A percentile compares a stretch with the other conserved stretches of the same genome.
Conservation (phyloP, 2,888 invertebrate species). For the Phengaris alcon region DNA sequence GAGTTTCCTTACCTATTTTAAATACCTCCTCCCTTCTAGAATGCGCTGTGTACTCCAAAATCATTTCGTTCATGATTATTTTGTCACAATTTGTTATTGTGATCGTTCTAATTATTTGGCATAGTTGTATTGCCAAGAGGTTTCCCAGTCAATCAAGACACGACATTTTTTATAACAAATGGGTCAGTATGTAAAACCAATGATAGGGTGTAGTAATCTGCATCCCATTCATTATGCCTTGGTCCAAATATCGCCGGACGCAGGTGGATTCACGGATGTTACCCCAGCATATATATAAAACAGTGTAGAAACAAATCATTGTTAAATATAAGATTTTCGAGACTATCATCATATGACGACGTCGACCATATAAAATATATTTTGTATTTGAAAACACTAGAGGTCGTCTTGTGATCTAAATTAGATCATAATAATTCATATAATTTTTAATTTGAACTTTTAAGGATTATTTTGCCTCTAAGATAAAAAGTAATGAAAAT, state of each 20-base stretch:
- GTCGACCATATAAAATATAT: too few species aligned
- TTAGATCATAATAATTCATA: too few species aligned
- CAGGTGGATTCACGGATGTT: constrained; percentile 67
- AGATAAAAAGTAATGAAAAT: too few species aligned
- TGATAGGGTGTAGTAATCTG: constrained; percentile 43
- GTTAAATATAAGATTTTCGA: constrained; percentile 31
- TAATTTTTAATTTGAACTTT: too few species aligned
- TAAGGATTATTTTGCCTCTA: too few species aligned
- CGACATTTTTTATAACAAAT: not conserved
- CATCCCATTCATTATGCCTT: constrained; percentile 54
- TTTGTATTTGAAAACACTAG: too few species aligned
- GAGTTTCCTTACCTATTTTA: too few species aligned
- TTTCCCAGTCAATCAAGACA: not conserved
- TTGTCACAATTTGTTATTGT: too few species aligned
- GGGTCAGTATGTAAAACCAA: constrained; percentile 29
- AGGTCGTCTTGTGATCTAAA: too few species aligned
- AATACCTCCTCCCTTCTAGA: too few species aligned
- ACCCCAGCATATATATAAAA: constrained; percentile 55
- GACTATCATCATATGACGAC: not conserved
- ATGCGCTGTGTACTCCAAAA: too few species aligned
- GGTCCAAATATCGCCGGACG: constrained; percentile 68
- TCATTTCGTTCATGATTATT: too few species aligned
- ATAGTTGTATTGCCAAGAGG: not conserved
- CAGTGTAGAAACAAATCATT: constrained; percentile 31
- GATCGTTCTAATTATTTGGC: not conserved